Evolutionary conservation across 2,113 vertebrate species (phyloP).

Genomic region (Nannobrachium achirus): DNA sequence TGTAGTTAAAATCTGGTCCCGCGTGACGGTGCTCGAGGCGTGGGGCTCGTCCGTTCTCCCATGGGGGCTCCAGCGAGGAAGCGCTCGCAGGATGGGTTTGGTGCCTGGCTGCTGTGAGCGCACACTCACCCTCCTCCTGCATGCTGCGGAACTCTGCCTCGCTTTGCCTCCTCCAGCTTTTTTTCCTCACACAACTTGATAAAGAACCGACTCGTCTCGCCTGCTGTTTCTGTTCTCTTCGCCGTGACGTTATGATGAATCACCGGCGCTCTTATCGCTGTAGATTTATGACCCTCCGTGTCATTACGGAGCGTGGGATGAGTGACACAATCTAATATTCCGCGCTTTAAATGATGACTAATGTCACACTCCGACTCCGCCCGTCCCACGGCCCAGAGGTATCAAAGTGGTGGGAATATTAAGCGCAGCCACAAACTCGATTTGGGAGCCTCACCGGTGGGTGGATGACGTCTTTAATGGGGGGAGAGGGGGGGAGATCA

Average conservation of each 20-base stretch:
- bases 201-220: conserved; percentile 21
- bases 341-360: conserved; percentile 75
- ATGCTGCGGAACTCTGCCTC: conserved; percentile 18
- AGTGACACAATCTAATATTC: conserved; percentile 76
- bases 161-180: conserved; percentile 16
- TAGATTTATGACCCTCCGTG: conserved; percentile 64
- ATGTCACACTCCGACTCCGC: conserved; percentile 58
- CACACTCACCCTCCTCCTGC: conserved; percentile 9
- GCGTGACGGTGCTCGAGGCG: too few species aligned
- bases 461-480: conserved; percentile 62
- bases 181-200: conserved; percentile 39
- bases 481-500: conserved; percentile 50
- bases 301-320: conserved; percentile 66
- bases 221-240: conserved; percentile 39
- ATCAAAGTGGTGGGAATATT: conserved; percentile 69
- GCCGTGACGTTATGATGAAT: conserved; percentile 61
- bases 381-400: conserved; percentile 60
- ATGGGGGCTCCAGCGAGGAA: too few species aligned
- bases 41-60: too few species aligned
- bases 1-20: too few species aligned
- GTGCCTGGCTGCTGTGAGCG: too few species aligned
- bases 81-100: too few species aligned
- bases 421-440: conserved; percentile 72
- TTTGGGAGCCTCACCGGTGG: conserved; percentile 68
- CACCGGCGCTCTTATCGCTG: conserved; percentile 32